Evolutionary conservation across 1,140 invertebrate species (phyloP), one percentile per base, ranked within the genome.

Genomic region (Drosophila seguyi): DNA sequence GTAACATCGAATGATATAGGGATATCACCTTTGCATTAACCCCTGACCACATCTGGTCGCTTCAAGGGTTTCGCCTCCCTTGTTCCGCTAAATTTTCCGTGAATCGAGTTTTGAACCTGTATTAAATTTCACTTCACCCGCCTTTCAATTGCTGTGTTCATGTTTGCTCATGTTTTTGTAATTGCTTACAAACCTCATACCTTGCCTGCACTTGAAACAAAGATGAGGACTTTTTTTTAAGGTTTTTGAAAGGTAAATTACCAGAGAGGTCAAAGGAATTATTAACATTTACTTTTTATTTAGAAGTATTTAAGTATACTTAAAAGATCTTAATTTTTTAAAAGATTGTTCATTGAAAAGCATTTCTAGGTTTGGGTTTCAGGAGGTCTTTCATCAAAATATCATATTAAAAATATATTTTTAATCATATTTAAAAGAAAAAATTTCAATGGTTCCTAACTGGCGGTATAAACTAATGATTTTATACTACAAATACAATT

Each of bases 101-200:
- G 76, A 90, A 84, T 74, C 60, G 31, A 34, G 34, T 61, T 52
- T 56, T 50, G 48, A 55, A 44, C 58, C n/a, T 41, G 76, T 83
- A 88, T 87, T 79, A 60, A 81, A 78, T 86, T 81, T 81, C 82
- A 74, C 44, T 81, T 69, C 31, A 48, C 53, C 80, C 58, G 39
- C 59, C 77, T 77, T 71, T 80, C 72, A 88, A 88, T 87, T 80
- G 84, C 52, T 80, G 84, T 77, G 84, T 67, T 84, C 84, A 87
- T 87, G 84, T 87, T 87, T 84, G 84, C 42, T 88, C 84, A 87
- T 87, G 84, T 87, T 87, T 84, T 88, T 72, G 53, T 88, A 88
- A 87, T 88, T 87, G 84, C 84, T 73, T 45, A 50, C 13, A 41
- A 58, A 57, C 47, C 56, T 61, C 29, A 41, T 5, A 22, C 38